Evolutionary conservation across 2,113 vertebrate genomes (phyloP).

Genomic region (Helogale parvula): DNA sequence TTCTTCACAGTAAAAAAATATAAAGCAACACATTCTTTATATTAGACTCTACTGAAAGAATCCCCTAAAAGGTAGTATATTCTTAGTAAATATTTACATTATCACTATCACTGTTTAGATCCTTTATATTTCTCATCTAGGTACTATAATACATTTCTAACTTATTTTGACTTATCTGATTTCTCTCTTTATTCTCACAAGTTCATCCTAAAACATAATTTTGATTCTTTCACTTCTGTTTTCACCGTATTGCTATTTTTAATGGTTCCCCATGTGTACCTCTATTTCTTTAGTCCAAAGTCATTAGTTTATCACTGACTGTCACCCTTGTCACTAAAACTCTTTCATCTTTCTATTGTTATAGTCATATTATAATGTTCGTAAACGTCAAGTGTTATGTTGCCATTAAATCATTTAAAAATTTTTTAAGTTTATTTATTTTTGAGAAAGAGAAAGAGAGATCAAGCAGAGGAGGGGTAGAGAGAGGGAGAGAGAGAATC

Average conservation of each 20-base stretch:
- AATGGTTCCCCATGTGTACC: neutral
- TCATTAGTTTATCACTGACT: neutral
- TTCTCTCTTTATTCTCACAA: neutral
- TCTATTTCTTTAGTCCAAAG: neutral
- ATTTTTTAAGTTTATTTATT: too few species aligned
- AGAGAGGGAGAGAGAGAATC: too few species aligned
- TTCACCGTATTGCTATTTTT: neutral
- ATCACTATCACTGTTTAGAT: neutral
- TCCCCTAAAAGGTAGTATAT: neutral
- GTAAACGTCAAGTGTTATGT: neutral
- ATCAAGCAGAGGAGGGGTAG: too few species aligned
- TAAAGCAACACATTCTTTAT: neutral
- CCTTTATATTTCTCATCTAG: neutral
- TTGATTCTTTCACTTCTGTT: neutral
- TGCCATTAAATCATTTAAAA: rapidly evolving
- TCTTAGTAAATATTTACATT: neutral
- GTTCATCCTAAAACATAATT: neutral
- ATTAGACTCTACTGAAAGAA: neutral
- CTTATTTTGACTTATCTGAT: neutral
- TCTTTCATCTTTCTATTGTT: neutral
- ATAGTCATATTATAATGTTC: neutral
- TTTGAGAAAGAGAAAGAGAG: too few species aligned
- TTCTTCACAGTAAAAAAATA: neutral
- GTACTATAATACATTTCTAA: neutral
- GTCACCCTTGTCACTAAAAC: neutral